Evolutionary conservation across 2,888 invertebrate genomes (phyloP).

Genomic region (Hirudinaria manillensis): DNA sequence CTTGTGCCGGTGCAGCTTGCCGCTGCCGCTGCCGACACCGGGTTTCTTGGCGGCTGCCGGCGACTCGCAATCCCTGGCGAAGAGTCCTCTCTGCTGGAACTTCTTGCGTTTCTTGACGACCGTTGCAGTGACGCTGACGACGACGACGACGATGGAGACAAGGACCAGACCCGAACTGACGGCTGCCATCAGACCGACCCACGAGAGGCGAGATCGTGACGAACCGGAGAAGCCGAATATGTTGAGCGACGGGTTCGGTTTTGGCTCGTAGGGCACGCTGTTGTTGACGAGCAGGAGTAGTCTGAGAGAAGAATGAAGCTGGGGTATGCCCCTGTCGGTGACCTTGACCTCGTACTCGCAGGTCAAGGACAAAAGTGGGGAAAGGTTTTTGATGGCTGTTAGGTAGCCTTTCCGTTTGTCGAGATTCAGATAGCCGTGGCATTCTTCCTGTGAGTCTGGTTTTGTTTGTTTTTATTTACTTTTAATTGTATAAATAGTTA

Average conservation of each 20-base stretch:
- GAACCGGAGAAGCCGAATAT: not conserved
- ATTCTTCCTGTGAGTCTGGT: not conserved
- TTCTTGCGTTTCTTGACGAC: not conserved
- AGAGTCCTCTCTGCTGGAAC: not conserved
- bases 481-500: not conserved
- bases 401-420: not conserved
- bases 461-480: not conserved
- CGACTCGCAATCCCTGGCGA: not conserved
- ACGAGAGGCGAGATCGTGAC: not conserved
- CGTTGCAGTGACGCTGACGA: not conserved
- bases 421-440: not conserved
- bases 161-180: not conserved
- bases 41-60: not conserved
- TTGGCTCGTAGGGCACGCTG: not conserved
- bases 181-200: not conserved
- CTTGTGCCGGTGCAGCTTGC: not conserved
- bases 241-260: not conserved
- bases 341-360: not conserved
- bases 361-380: not conserved
- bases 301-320: not conserved
- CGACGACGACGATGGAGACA: not conserved
- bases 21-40: not conserved
- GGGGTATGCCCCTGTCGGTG: not conserved
- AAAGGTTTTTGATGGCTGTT: slow-evolving; percentile 5
- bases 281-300: not conserved